A percentile compares a stretch with the other conserved stretches of the same genome.
Evolutionary conservation across 2,888 invertebrate species (phyloP).

Genomic region (Boloria selene): DNA sequence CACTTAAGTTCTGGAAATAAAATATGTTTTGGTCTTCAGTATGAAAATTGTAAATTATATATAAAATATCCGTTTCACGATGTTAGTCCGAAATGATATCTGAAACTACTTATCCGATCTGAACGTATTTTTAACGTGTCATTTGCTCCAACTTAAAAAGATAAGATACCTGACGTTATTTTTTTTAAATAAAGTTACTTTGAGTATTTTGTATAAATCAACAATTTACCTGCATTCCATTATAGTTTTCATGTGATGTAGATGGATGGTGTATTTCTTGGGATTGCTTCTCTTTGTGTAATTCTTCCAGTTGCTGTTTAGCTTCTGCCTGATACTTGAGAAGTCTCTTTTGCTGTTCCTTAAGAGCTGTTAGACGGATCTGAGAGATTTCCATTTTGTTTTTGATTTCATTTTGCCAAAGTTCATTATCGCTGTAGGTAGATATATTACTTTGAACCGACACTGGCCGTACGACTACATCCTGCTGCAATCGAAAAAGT

Average conservation of each 20-base stretch:
- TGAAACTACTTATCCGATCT: no score
- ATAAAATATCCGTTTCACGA: no score
- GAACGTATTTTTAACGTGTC: no score
- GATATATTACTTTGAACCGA: constrained; percentile 78
- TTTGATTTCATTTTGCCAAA: constrained; percentile 82
- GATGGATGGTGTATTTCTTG: constrained; percentile 67
- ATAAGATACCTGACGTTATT: no score
- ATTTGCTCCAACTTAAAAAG: no score
- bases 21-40: background rate
- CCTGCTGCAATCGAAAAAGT: constrained; percentile 53
- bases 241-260: constrained; percentile 68
- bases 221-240: constrained; percentile 57
- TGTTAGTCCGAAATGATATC: no score
- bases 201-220: background rate
- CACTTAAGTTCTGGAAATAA: constrained; percentile 58
- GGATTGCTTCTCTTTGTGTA: constrained; percentile 67
- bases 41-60: no score
- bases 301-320: constrained; percentile 76
- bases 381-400: constrained; percentile 85
- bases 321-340: constrained; percentile 79
- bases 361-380: constrained; percentile 80
- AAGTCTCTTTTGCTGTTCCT: constrained; percentile 82
- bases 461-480: constrained; percentile 73
- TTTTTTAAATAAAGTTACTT: no score
- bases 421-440: constrained; percentile 78